A percentile compares a stretch with the other conserved stretches of the same genome.
Evolutionary conservation across 2,113 vertebrate genomes (phyloP).

Genomic region (Rhinolophus sinicus): DNA sequence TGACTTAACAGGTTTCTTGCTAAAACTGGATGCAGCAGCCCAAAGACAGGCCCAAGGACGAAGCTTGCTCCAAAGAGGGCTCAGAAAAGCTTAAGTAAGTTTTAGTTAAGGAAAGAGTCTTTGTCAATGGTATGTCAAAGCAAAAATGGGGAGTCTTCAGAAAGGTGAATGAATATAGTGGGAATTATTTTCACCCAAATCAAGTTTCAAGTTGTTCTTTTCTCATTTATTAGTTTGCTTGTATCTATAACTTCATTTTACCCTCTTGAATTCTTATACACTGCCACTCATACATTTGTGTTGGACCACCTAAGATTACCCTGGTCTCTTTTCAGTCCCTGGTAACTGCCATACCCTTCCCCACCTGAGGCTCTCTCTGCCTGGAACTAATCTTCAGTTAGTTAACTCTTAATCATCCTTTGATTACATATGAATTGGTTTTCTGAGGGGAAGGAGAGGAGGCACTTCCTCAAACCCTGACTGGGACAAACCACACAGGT

Average conservation of each 20-base stretch:
- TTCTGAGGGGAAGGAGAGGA: neutral
- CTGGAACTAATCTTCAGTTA: neutral
- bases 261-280: neutral
- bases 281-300: neutral
- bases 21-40: neutral
- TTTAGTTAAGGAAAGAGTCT: neutral
- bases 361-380: neutral
- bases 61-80: neutral
- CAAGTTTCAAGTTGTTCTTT: neutral
- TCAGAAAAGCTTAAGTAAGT: neutral
- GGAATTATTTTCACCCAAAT: neutral
- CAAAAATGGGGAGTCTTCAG: neutral
- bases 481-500: neutral
- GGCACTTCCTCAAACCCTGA: rapidly evolving
- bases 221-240: neutral
- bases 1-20: neutral
- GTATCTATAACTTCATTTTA: neutral
- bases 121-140: neutral
- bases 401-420: neutral
- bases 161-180: neutral
- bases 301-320: rapidly evolving
- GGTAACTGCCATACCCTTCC: neutral
- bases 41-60: neutral
- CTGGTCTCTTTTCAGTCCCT: neutral
- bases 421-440: neutral